Base-by-base conservation (phyloP, 2,113 vertebrate species). In the Muscicapa adusta region DNA sequence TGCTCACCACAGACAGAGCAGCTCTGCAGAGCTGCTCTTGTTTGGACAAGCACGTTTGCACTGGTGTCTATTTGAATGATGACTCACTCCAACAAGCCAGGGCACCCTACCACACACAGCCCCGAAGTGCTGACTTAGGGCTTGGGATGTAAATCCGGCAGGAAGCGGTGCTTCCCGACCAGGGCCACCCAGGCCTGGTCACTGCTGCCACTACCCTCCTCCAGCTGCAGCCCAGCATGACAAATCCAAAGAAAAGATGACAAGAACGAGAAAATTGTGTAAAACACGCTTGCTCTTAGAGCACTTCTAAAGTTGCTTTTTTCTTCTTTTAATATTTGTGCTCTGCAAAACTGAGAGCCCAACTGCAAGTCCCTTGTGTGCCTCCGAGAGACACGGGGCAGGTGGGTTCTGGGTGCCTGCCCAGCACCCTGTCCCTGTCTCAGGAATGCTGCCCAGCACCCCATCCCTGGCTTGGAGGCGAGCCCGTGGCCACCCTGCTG, bases 11-110 rank as follows among this genome's bases (percentile, higher is more conserved):
- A 15, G 56, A 16, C 29, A 2, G 25, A 68, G 87, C 77, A 60
- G 68, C 80, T 90, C 73, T 9, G 54, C 71, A 50, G 42, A 63
- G 81, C 83, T 61, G 90, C 92, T 97, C 94, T 28, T 97, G 93
- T 96, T 97, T 86, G 96, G 94, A 96, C 93, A 97, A 94, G 96
- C 95, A 80, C 57, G 63, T 83, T 82, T 80, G 74, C 87, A 63
- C 80, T 7, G 57, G 82, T 80, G 95, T 94, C 93, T 96, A 61
- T 93, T 89, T 97, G 94, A 96, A 94, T 91, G 90, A 95, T 98
- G 97, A 98, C 90, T 98, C 97, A 97, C 71, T 78, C n/a, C 38
- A 75, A 94, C 97, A 97, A 97, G 97, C 95, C 93, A 74, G 94
- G 96, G 95, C 97, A 96, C 67, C 92, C 89, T 34, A 89, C 74